Evolutionary conservation across 2,888 invertebrate species (phyloP).

Genomic region (Cheilosia soror): DNA sequence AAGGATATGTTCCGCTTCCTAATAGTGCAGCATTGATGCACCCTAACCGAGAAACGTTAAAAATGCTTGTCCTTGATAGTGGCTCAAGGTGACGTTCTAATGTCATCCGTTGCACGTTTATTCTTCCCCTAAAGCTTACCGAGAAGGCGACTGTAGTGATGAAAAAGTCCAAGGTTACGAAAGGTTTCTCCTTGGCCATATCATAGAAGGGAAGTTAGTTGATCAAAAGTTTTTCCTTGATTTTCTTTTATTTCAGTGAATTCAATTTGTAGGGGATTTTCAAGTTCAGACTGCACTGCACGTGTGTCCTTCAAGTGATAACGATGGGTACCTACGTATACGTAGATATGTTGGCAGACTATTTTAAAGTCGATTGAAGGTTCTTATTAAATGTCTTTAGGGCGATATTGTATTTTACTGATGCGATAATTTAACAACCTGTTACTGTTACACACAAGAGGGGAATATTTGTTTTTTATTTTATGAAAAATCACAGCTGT

Average conservation of each 20-base stretch:
- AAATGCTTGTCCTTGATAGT: slow-evolving; percentile 42
- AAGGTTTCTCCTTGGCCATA: not conserved
- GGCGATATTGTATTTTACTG: too few relatives aligned
- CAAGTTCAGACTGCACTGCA: slow-evolving; percentile 31
- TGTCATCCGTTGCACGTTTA: slow-evolving; percentile 5
- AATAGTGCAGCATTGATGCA: slow-evolving; percentile 38
- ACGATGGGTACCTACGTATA: too few relatives aligned
- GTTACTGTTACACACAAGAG: too few relatives aligned
- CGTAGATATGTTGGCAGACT: too few relatives aligned
- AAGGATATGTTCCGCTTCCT: slow-evolving; percentile 46
- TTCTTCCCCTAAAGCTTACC: not conserved
- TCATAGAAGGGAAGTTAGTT: not conserved
- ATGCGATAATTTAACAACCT: too few relatives aligned
- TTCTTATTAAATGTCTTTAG: too few relatives aligned
- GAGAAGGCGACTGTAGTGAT: not conserved
- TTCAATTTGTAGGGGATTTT: slow-evolving; percentile 31
- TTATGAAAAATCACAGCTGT: too few relatives aligned
- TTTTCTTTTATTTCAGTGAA: not conserved
- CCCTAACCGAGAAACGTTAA: slow-evolving; percentile 21
- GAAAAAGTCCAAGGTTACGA: slow-evolving; percentile 15
- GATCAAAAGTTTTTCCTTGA: not conserved
- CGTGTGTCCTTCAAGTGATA: slow-evolving; percentile 14
- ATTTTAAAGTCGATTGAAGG: too few relatives aligned
- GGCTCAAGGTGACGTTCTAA: slow-evolving; percentile 58
- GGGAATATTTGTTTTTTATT: too few relatives aligned